Evolutionary conservation across 2,888 invertebrate species (phyloP), one percentile per base, ranked within the genome.

Genomic region (Chymomyza fuscimana): DNA sequence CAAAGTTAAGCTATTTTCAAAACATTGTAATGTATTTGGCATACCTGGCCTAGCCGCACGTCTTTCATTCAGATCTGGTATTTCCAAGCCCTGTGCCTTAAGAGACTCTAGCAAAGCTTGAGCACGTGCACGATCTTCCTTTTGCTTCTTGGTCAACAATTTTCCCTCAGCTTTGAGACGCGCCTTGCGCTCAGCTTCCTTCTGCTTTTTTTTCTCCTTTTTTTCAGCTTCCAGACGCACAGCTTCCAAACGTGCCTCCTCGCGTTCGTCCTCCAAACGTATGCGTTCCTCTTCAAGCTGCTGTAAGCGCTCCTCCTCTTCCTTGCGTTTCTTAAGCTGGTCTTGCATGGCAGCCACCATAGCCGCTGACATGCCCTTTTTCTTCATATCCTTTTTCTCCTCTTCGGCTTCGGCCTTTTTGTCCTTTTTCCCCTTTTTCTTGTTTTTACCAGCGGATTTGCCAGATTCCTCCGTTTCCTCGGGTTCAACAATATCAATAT

Each of bases 111-210:
- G 92, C 94, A 98, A 94, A 69, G 96, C 97, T 91, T 97, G 96
- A 7, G 97, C 97, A 79, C 98, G 93, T 0, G 96, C 96, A 75
- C 96, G 94, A 83, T 97, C 97, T 78, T 96, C 96, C 90, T 97
- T 98, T 90, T 99, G 98, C 91, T 98, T 98, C 0, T 97, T 95
- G 2, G 98, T 98, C 70, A 99, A 92, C 46, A 98, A 93, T 92
- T 98, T 99, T 3, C 99, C 99, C 92, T 99, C 99, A n/a, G 97
- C 97, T 92, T 99, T 99, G 81, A 98, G 93, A 89, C 97, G 94
- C 87, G 97, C 97, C 91, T 97, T 97, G 63, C 96, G 94, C 89
- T 98, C 98, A 89, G 97, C 97, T 92, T 98, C 97, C 89, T 97
- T 97, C 87, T 96, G 95, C 90, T 97, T 99, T 91, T 96, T 97